Percentiles rank a stretch among this genome's conserved stretches.
Evolutionary conservation across 2,113 vertebrate genomes (phyloP).

Genomic region (Micronisus gabar): DNA sequence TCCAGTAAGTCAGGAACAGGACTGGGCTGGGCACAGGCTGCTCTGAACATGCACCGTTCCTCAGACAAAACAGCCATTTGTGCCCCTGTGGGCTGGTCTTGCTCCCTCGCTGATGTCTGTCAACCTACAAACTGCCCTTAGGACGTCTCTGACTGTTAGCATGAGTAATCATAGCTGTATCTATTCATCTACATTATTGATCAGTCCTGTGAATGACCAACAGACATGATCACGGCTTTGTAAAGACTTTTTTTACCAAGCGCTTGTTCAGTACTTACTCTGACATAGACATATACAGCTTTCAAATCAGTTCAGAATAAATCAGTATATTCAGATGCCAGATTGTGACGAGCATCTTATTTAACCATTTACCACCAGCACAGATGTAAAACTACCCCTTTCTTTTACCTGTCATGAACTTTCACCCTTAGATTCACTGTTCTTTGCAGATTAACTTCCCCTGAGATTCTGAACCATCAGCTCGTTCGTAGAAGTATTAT

Average conservation of each 20-base stretch:
- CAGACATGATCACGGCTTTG: not conserved
- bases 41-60: not conserved
- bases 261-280: not conserved
- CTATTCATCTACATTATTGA: not conserved
- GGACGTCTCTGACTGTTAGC: not conserved
- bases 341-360: not conserved
- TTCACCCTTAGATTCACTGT: not conserved
- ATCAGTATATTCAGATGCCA: not conserved
- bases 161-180: not conserved
- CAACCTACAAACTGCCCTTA: not conserved
- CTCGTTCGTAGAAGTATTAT: not conserved
- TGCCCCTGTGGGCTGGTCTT: not conserved
- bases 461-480: not conserved
- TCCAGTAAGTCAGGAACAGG: not conserved
- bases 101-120: not conserved
- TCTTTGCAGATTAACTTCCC: not conserved
- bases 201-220: not conserved
- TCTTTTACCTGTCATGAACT: not conserved
- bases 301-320: not conserved
- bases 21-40: not conserved
- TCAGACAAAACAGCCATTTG: not conserved
- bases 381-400: not conserved
- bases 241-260: not conserved
- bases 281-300: not conserved
- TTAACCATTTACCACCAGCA: not conserved